A percentile compares a stretch with the other conserved stretches of the same genome.
phyloP scores from a whole-genome alignment of 2,888 invertebrate species.

The Nemoura dubitans region DNA sequence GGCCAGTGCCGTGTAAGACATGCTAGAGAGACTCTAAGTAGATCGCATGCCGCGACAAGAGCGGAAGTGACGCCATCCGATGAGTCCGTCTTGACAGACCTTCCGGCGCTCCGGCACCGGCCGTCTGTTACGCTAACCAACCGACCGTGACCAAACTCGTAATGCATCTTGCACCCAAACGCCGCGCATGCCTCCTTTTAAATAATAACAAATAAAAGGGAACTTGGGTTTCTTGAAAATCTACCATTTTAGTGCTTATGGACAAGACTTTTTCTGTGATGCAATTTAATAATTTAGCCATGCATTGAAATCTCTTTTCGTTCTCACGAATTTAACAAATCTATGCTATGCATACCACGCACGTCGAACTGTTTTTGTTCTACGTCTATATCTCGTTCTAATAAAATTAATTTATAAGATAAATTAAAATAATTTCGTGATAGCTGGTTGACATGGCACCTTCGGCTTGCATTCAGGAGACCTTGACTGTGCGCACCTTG shows the following conservation, averaged over 20 bases:
- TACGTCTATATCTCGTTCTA: too few relatives aligned
- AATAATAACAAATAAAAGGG: too few relatives aligned
- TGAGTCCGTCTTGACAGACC: slow-evolving; percentile 3
- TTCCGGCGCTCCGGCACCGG: background rate
- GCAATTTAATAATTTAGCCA: background rate
- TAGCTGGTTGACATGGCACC: background rate
- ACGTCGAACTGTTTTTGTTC: background rate
- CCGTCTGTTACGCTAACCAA: background rate
- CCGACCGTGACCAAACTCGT: background rate
- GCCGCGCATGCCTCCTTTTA: background rate
- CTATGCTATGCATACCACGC: too few relatives aligned
- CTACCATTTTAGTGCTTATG: too few relatives aligned
- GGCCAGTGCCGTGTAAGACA: slow-evolving; percentile 9
- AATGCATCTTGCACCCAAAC: background rate
- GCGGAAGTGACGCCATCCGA: background rate
- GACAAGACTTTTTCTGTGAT: too few relatives aligned
- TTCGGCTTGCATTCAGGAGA: background rate
- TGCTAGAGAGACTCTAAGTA: background rate
- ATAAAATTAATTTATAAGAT: background rate
- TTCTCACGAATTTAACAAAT: background rate
- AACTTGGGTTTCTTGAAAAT: too few relatives aligned
- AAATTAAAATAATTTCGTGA: background rate
- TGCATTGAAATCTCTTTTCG: background rate
- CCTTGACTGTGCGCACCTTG: background rate
- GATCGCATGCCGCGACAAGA: background rate